Conservation (phyloP, 2,113 vertebrate species). For the Dicrurus megarhynchus region DNA sequence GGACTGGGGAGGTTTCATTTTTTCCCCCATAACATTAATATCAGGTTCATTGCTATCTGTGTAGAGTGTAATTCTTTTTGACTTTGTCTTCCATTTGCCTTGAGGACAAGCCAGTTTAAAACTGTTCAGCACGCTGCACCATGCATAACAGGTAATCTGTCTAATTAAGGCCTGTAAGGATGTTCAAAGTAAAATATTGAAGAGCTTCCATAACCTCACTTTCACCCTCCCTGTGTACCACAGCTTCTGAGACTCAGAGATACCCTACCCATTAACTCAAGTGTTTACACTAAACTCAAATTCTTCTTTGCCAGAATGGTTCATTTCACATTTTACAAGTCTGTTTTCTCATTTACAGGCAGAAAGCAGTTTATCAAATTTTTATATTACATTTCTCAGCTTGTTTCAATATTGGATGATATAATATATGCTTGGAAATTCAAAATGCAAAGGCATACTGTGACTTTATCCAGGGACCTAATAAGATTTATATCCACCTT, state of each 20-base stretch:
- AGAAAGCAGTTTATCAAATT: constrained; percentile 76
- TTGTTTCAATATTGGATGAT: constrained; percentile 72
- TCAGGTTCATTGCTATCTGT: constrained; percentile 78
- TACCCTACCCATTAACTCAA: constrained; percentile 83
- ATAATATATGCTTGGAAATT: constrained; percentile 67
- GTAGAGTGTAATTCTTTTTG: constrained; percentile 88
- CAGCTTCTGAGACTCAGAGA: constrained; percentile 79
- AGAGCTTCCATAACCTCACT: constrained; percentile 89
- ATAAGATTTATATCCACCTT: constrained; percentile 74
- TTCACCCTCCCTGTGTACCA: constrained; percentile 88
- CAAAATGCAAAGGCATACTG: constrained; percentile 63
- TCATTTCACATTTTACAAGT: constrained; percentile 81
- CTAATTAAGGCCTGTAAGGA: constrained; percentile 93
- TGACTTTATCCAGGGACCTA: constrained; percentile 70
- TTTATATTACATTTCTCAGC: constrained; percentile 76
- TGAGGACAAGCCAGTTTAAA: constrained; percentile 87
- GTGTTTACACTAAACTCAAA: constrained; percentile 83
- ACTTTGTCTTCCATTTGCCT: constrained; percentile 93
- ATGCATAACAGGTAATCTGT: constrained; percentile 97
- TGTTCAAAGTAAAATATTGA: constrained; percentile 91
- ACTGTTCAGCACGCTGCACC: constrained; percentile 83
- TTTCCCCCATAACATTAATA: constrained; percentile 75
- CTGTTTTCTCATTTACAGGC: constrained; percentile 79
- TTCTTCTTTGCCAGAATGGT: constrained; percentile 79
- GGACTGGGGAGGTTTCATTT: constrained; percentile 72